Evolutionary conservation across 2,797 vertebrate species (phyloP), one percentile per base, ranked within the genome.

Genomic region (Ceryle rudis): DNA sequence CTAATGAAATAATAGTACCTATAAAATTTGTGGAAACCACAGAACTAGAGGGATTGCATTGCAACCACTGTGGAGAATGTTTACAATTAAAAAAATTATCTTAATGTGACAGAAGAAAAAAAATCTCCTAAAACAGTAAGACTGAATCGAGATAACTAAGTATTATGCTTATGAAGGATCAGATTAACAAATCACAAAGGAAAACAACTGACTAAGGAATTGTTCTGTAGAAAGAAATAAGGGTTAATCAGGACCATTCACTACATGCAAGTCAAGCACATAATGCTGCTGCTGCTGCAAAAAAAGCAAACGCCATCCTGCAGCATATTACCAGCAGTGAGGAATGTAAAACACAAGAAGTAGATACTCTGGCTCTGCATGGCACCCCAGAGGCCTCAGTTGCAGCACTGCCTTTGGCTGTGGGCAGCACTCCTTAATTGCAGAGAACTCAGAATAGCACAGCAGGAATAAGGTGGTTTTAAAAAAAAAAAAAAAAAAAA

Each of bases 241-340:
- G 57, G 21, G 41, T 81, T 85, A 78, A 71, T 3, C 1, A 6
- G 33, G n/a, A 70, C 60, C 51, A 33, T 21, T 66, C 42, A 60
- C 22, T 29, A 26, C 41, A 39, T 9, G 10, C 0, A 0, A 57
- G 22, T 66, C 41, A 60, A 26, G 6, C 26, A 20, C 3, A 1
- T 26, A 64, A 52, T 14, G 42, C 46, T 86, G 64, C 60, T 91
- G 37, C 41, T 41, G 41, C 72, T 64, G 35, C 25, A 46, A 54
- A 65, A 65, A 62, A 64, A 21, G 69, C 15, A 1, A 80, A 82
- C 28, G 33, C 12, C 41, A 37, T 57, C 47, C 73, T 81, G 52
- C 55, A 70, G 51, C 4, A 4, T 31, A 41, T 52, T 21, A 7
- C 46, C 88, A 64, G 46, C 39, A 75, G 55, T 18, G 33, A 66